phyloP scores from a whole-genome alignment of 2,888 invertebrate species.

The Hofmannophila pseudospretella region DNA sequence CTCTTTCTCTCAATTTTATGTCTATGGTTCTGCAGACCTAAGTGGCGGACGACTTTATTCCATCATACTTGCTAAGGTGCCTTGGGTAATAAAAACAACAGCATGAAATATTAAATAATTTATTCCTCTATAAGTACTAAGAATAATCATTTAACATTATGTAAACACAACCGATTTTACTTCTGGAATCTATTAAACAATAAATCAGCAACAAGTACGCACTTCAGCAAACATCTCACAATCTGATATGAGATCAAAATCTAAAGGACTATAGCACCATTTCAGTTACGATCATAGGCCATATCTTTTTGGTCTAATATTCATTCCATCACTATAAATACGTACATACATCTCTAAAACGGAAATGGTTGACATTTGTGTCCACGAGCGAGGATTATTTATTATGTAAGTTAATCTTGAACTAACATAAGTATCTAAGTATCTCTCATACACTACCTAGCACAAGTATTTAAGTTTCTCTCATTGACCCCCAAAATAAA shows the following conservation, averaged over 20 bases:
- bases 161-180: constrained; percentile 68
- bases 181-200: constrained; percentile 48
- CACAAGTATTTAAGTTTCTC: no score
- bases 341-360: constrained; percentile 2
- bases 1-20: no score
- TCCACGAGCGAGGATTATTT: neutral
- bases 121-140: constrained; percentile 73
- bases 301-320: constrained; percentile 70
- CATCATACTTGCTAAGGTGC: no score
- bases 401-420: no score
- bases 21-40: no score
- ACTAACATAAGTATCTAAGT: no score
- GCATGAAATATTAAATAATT: constrained; percentile 49
- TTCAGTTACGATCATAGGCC: constrained; percentile 73
- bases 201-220: constrained; percentile 43
- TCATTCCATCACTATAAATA: constrained; percentile 28
- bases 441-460: no score
- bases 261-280: constrained; percentile 74
- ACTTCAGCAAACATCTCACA: constrained; percentile 46
- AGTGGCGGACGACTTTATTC: no score
- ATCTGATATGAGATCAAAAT: constrained; percentile 72
- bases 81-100: neutral
- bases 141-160: constrained; percentile 63
- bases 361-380: neutral
- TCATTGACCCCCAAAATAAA: no score